Evolutionary conservation across 2,888 invertebrate species (phyloP), one percentile per base, ranked within the genome.

Genomic region (Cosmia trapezina): DNA sequence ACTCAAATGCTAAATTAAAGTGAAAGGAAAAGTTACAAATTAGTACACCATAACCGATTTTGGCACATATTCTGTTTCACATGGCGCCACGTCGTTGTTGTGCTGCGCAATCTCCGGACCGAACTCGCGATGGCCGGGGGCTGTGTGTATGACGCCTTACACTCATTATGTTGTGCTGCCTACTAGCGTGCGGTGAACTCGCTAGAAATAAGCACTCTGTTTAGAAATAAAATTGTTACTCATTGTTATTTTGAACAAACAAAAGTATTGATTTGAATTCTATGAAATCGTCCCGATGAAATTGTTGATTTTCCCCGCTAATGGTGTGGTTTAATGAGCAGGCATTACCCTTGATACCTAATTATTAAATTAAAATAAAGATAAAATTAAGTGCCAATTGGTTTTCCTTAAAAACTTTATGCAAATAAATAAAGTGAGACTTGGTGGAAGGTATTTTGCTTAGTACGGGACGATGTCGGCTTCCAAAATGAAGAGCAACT

Each of bases 261-360:
- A n/a, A 19, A 43, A 43, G 4, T 0, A 69, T 12, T 33, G 51
- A 53, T 68, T 57, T 14, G 5, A 33, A 19, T 72, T 53, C 28
- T n/a, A 71, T 14, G 14, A 28, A 62, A 57, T 65, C 53, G 53
- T 56, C 17, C 8, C 8, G 19, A 19, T 33, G 43, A 43, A 62
- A 12, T 12, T 43, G 45, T 60, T 49, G 4, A 19, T 49, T 57
- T 59, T 53, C 6, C 22, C n/a, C 41, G 17, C 45, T 69, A 62
- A 75, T 57, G 51, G n/a, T 76, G 28, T 57, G 61, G 56, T 69
- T 69, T 61, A 28, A 6, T 19, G 7, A 28, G 28, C 41, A 54
- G 14, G 0, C 28, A 41, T 45, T 8, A n/a, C 19, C 19, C 9
- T 59, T 19, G 0, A 41, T 28, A 53, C 8, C 6, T 22, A 37